Evolutionary conservation across 2,797 vertebrate genomes (phyloP).

Genomic region (Pangasius macronema): DNA sequence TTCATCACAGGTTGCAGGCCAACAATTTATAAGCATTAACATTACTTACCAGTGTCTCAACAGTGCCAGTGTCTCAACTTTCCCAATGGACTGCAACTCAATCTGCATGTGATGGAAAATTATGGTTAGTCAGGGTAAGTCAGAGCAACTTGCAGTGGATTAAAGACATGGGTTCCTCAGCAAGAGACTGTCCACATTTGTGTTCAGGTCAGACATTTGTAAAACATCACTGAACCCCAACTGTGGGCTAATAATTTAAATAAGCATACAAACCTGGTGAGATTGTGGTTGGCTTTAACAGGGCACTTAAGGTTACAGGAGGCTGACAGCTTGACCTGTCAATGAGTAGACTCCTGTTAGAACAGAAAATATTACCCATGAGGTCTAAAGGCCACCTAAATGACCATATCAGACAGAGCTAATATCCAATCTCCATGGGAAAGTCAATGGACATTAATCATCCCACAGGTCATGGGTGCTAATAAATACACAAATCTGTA

Average conservation of each 20-base stretch:
- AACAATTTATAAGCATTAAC: neutral
- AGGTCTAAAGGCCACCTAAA: slow-evolving; percentile 1
- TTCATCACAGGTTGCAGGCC: slow-evolving; percentile 67
- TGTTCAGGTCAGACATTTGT: slow-evolving; percentile 83
- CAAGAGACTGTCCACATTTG: slow-evolving; percentile 64
- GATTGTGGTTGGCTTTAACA: rapidly evolving
- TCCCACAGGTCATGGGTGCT: slow-evolving; percentile 62
- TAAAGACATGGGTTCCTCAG: slow-evolving; percentile 63
- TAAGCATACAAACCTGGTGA: slow-evolving; percentile 10
- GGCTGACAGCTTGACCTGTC: neutral
- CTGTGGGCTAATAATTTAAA: neutral
- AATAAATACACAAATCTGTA: neutral
- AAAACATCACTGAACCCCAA: slow-evolving; percentile 69
- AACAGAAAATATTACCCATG: neutral
- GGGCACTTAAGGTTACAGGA: neutral
- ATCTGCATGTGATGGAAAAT: neutral
- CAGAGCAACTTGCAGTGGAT: neutral
- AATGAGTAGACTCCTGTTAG: slow-evolving; percentile 43
- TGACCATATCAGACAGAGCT: slow-evolving; percentile 80
- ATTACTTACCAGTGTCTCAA: neutral
- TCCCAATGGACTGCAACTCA: neutral
- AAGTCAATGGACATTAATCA: slow-evolving; percentile 70
- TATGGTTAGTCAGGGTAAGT: neutral
- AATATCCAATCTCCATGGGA: slow-evolving; percentile 70
- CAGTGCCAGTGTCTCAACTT: no score